Evolutionary conservation across 1,140 invertebrate genomes (phyloP).

Genomic region (Pseudomyrmex gracilis): DNA sequence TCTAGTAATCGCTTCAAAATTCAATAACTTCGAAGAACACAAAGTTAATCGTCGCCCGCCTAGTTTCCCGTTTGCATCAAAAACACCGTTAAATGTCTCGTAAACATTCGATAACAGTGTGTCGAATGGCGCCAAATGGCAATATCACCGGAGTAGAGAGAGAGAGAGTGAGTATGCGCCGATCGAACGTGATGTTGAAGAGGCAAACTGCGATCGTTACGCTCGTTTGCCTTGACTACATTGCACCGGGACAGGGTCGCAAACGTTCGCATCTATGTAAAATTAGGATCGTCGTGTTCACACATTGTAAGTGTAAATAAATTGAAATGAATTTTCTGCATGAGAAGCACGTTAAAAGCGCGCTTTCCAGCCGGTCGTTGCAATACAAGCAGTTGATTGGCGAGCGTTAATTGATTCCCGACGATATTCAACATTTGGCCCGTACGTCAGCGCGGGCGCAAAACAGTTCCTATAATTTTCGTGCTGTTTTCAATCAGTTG

Average conservation of each 20-base stretch:
- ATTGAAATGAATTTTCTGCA: slow-evolving; percentile 73
- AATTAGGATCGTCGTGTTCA: slow-evolving; percentile 72
- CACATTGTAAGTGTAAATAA: slow-evolving; percentile 75
- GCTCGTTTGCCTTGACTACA: slow-evolving; percentile 23
- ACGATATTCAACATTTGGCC: slow-evolving; percentile 40
- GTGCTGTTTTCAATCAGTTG: slow-evolving; percentile 4
- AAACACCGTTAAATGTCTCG: slow-evolving; percentile 44
- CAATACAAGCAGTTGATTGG: slow-evolving; percentile 61
- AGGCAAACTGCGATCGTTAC: slow-evolving; percentile 44
- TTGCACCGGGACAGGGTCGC: slow-evolving; percentile 16
- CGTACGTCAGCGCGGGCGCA: not conserved
- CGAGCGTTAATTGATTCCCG: slow-evolving; percentile 69
- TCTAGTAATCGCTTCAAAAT: not conserved
- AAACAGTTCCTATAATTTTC: slow-evolving; percentile 34
- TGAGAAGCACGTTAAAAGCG: slow-evolving; percentile 66
- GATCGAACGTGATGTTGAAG: slow-evolving; percentile 39
- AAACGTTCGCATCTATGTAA: slow-evolving; percentile 61
- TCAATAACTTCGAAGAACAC: slow-evolving; percentile 14
- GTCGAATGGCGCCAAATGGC: slow-evolving; percentile 40
- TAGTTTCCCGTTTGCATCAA: slow-evolving; percentile 16
- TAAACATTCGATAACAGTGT: slow-evolving; percentile 54
- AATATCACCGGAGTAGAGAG: slow-evolving; percentile 39
- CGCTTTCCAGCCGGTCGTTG: slow-evolving; percentile 27
- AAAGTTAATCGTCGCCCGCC: not conserved
- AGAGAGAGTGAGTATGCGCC: too few species aligned